Percentiles rank a stretch among this genome's conserved stretches.
phyloP scores from a whole-genome alignment of 2,888 invertebrate species.

The Odontomyia ornata region DNA sequence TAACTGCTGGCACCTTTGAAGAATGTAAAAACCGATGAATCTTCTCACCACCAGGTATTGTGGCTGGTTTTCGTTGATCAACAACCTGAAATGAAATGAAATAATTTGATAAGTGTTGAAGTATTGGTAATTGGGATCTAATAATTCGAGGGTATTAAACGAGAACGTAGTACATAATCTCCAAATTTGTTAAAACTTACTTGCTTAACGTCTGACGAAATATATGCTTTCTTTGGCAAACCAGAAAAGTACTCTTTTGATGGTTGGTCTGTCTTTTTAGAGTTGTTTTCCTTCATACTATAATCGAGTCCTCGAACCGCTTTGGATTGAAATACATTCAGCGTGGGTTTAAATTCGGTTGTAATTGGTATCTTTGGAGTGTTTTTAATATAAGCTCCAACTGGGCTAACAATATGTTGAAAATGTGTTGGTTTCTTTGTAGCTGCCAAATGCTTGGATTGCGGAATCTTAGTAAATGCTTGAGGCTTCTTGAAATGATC shows the following conservation, averaged over 20 bases:
- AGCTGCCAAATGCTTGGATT: slow-evolving; percentile 11
- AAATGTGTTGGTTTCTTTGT: slow-evolving; percentile 52
- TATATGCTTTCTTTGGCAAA: slow-evolving; percentile 62
- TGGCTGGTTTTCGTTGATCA: slow-evolving; percentile 60
- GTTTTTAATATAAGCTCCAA: slow-evolving; percentile 63
- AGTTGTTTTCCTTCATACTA: neutral
- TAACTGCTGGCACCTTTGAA: slow-evolving; percentile 58
- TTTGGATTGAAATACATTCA: slow-evolving; percentile 48
- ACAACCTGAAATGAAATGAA: slow-evolving; percentile 54
- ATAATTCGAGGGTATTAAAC: too few species aligned
- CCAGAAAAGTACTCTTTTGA: slow-evolving; percentile 37
- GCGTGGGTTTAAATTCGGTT: slow-evolving; percentile 55
- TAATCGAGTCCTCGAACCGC: slow-evolving; percentile 53
- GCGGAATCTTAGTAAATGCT: slow-evolving; percentile 45
- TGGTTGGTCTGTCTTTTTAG: neutral
- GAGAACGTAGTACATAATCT: too few species aligned
- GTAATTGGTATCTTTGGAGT: slow-evolving; percentile 61
- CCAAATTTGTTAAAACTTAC: slow-evolving; percentile 53
- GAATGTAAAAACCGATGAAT: slow-evolving; percentile 60
- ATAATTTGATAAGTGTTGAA: neutral
- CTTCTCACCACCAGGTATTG: slow-evolving; percentile 60
- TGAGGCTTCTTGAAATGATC: slow-evolving; percentile 55
- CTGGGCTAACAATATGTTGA: slow-evolving; percentile 62
- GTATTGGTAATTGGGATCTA: too few species aligned
- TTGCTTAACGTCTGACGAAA: slow-evolving; percentile 59